A percentile compares a stretch with the other conserved stretches of the same genome.
phyloP scores from a whole-genome alignment of 37 sponge, comb jelly and placozoan species.

The Theonella swinhoei region DNA sequence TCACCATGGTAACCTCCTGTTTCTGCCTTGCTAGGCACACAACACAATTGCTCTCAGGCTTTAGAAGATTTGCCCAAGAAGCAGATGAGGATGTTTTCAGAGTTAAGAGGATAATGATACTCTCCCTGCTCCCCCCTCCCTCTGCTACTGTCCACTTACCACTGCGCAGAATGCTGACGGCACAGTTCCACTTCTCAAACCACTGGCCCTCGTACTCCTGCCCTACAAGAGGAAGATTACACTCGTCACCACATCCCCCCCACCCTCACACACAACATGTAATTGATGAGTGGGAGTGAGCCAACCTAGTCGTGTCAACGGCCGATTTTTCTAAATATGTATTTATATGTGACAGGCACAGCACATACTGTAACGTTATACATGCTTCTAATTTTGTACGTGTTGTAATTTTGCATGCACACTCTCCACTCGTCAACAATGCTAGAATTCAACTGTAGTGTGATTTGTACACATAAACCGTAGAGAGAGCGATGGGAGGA shows the following conservation, averaged over 20 bases:
- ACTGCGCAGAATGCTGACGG: slow-evolving; percentile 94
- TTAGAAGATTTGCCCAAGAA: no score
- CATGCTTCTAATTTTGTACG: not conserved
- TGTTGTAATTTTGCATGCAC: not conserved
- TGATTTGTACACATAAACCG: not conserved
- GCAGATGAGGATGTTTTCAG: no score
- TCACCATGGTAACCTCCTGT: no score
- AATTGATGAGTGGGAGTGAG: no score
- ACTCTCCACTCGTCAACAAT: no score
- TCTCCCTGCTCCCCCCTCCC: not conserved
- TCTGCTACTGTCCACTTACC: slow-evolving; percentile 71
- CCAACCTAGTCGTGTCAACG: not conserved
- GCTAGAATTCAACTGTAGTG: not conserved
- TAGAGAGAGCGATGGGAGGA: not conserved
- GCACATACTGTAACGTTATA: no score
- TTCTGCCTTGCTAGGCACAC: no score
- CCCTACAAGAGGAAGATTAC: not conserved
- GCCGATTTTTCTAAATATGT: not conserved
- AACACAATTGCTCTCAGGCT: no score
- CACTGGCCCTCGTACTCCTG: slow-evolving; percentile 37
- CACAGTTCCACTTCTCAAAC: slow-evolving; percentile 90
- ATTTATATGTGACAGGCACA: not conserved
- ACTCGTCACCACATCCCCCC: not conserved
- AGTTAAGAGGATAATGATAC: no score
- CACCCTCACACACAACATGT: not conserved